Evolutionary conservation across 1,140 invertebrate genomes (phyloP), one percentile per base, ranked within the genome.

Genomic region (Macrotrachela quadricornifera): DNA sequence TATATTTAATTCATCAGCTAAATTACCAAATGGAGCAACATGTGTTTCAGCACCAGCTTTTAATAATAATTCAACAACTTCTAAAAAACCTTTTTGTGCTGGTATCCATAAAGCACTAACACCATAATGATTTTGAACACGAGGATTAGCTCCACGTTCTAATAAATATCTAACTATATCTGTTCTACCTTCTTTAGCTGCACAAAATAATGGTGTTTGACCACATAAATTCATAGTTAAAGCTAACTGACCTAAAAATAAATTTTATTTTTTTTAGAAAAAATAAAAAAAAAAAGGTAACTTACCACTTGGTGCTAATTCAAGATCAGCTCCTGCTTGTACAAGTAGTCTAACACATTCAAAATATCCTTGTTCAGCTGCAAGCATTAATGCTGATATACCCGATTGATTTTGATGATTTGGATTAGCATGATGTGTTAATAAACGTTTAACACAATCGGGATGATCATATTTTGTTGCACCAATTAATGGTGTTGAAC

Each of bases 141-240:
- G 50, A 10, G 54, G 54, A 38, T 55, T 55, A 2, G 54, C 54
- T 11, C 49, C 45, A 8, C 87, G 88, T 15, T 83, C 76, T 17
- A 97, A 71, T 17, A 99, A 73, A 62, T 86, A 81, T 62, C 82
- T 82, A 46, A 97, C 87, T 48, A 96, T 85, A 16, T 80, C 79
- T 65, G 95, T 85, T 63, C 96, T 88, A 65, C 97, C 96, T 70
- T 95, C 90, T 74, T 96, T 91, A 6, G 91, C 90, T 11, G 90
- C 90, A 85, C 96, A 95, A 65, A 97, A 97, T 9, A 97, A 74
- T 9, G 90, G 87, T 12, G 92, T 96, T 38, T 55, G 54, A 11
- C 54, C 54, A 18, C 54, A 47, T 42, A 55, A 40, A 39, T 55
- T 55, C 54, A 55, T 55, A 9, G 37, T 40, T 10, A 55, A 18